Percentiles rank a stretch among this genome's conserved stretches.
Evolutionary conservation across 2,797 vertebrate genomes (phyloP).

Genomic region (Cyprinella venusta): DNA sequence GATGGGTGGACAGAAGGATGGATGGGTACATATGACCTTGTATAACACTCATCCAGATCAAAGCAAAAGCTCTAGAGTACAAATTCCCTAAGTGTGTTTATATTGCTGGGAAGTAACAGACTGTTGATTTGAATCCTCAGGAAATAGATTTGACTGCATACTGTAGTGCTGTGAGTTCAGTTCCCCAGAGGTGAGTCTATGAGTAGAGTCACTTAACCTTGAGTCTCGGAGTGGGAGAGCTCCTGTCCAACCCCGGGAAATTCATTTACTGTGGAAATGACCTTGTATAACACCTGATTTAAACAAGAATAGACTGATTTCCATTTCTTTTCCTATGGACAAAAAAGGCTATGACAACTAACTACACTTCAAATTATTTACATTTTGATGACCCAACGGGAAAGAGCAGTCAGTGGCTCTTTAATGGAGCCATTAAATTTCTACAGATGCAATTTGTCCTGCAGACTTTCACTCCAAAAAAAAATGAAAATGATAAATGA

Average conservation of each 20-base stretch:
- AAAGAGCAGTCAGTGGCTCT: background rate
- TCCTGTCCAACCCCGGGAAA: background rate
- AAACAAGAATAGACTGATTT: slow-evolving; percentile 4
- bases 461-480: background rate
- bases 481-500: background rate
- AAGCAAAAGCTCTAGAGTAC: background rate
- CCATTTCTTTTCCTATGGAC: background rate
- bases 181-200: slow-evolving; percentile 30
- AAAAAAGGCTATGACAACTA: background rate
- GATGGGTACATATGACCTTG: no score
- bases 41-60: background rate
- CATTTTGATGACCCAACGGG: background rate
- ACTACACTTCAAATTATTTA: background rate
- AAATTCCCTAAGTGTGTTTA: slow-evolving; percentile 5
- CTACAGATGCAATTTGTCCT: background rate
- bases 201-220: slow-evolving; percentile 16
- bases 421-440: background rate
- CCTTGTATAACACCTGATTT: background rate
- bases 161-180: background rate
- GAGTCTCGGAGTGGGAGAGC: slow-evolving; percentile 7
- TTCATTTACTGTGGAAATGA: slow-evolving; percentile 16
- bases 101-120: background rate
- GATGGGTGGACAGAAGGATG: no score
- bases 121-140: slow-evolving; percentile 20
- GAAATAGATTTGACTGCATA: slow-evolving; percentile 21